These are phyloP conservation scores for Synanthedon formicaeformis DNA, from an alignment of 2,888 invertebrate genomes.

Conservation along the genomic window DNA sequence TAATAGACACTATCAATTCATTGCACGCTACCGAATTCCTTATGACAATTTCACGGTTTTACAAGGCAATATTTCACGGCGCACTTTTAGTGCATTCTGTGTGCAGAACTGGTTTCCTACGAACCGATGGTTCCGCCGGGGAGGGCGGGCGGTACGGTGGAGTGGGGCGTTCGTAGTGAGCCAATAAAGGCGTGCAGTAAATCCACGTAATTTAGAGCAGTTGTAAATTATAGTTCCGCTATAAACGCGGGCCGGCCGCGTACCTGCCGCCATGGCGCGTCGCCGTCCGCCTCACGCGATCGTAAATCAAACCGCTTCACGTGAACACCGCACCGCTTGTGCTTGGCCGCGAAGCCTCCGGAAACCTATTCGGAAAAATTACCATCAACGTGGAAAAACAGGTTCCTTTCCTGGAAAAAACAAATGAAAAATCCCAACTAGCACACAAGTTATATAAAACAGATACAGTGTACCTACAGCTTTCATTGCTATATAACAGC, in stretches of 20 bases:
- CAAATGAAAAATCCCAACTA: too few species aligned
- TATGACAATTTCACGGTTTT: neutral
- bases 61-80: conserved; percentile 2
- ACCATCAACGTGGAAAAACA: too few species aligned
- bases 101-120: conserved; percentile 27
- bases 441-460: too few species aligned
- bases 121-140: conserved; percentile 26
- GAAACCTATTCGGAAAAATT: too few species aligned
- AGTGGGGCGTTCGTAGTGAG: conserved; percentile 43
- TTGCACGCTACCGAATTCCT: conserved; percentile 10
- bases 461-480: too few species aligned
- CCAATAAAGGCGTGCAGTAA: conserved; percentile 69
- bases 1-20: conserved; percentile 5
- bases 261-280: conserved; percentile 47
- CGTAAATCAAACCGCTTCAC: conserved; percentile 30
- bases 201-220: conserved; percentile 70
- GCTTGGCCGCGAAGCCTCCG: conserved; percentile 14
- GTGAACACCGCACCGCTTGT: conserved; percentile 38
- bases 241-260: conserved; percentile 53
- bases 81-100: conserved; percentile 37
- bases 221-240: conserved; percentile 67
- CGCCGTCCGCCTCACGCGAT: conserved; percentile 23
- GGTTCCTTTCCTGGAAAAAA: too few species aligned
- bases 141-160: conserved; percentile 30
- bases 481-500: too few species aligned